Conservation (phyloP, 2,888 invertebrate genomes). For the Flabesymbios commensalis region DNA sequence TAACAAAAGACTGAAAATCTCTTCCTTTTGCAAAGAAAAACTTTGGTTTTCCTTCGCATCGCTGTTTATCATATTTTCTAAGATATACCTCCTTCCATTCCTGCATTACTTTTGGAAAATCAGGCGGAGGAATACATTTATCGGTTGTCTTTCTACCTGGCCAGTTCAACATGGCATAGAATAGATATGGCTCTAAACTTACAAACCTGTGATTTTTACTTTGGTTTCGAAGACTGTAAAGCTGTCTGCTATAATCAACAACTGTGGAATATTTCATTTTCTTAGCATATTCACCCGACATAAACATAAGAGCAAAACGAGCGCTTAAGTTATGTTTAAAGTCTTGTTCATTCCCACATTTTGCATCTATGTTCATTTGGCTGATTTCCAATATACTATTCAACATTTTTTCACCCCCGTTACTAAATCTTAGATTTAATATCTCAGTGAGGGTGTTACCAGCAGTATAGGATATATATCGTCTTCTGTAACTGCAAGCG, state of each 20-base stretch:
- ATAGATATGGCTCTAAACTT: conserved; percentile 19
- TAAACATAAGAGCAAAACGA: conserved; percentile 13
- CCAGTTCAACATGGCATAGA: conserved; percentile 24
- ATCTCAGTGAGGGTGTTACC: conserved; percentile 27
- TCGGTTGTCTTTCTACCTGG: conserved; percentile 15
- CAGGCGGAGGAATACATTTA: too few species aligned
- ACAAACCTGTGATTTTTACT: not conserved
- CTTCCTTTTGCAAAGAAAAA: not conserved
- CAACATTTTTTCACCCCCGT: conserved; percentile 14
- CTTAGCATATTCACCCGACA: not conserved
- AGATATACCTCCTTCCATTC: conserved; percentile 38
- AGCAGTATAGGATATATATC: conserved; percentile 29
- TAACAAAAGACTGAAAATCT: not conserved
- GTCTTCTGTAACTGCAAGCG: conserved; percentile 30
- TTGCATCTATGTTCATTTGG: conserved; percentile 24
- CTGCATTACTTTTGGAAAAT: conserved; percentile 27
- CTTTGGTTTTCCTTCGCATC: conserved; percentile 19
- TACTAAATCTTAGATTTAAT: conserved; percentile 18
- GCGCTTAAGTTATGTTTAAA: conserved; percentile 28
- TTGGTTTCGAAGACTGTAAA: conserved; percentile 23
- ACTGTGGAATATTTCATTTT: conserved; percentile 19
- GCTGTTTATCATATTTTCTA: conserved; percentile 36
- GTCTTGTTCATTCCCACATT: conserved; percentile 27
- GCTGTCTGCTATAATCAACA: conserved; percentile 25
- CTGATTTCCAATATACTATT: conserved; percentile 9